Percentiles rank a stretch among this genome's conserved stretches.
phyloP scores from a whole-genome alignment of 1,140 invertebrate genomes.

The Drosophila kanapiae region DNA sequence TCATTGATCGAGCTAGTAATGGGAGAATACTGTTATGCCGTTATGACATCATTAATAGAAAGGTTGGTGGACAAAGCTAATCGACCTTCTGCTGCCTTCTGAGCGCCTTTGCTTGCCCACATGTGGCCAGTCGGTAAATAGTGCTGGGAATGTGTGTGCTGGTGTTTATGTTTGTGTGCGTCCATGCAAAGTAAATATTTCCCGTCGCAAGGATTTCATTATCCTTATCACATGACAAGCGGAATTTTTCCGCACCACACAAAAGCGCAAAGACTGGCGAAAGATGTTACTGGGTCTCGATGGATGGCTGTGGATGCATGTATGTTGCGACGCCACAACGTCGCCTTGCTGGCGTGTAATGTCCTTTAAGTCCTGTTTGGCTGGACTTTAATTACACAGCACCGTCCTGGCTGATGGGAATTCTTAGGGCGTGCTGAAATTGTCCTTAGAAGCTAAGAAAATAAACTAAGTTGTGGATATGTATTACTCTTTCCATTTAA shows the following conservation, averaged over 20 bases:
- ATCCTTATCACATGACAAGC: constrained; percentile 82
- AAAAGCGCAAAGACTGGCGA: constrained; percentile 61
- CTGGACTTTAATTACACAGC: constrained; percentile 75
- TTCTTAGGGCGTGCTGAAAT: neutral
- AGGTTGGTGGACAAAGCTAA: too few relatives aligned
- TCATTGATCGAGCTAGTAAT: too few relatives aligned
- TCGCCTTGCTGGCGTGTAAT: constrained; percentile 52
- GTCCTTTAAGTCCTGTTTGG: constrained; percentile 77
- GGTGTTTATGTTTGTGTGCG: constrained; percentile 17
- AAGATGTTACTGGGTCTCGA: constrained; percentile 51
- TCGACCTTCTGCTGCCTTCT: too few relatives aligned
- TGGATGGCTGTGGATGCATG: constrained; percentile 17
- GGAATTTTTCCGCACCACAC: constrained; percentile 65
- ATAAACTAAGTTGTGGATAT: neutral
- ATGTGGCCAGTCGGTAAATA: constrained; percentile 61
- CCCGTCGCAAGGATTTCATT: constrained; percentile 83
- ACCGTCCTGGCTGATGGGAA: constrained; percentile 17
- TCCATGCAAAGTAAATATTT: constrained; percentile 75
- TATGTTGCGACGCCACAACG: constrained; percentile 39
- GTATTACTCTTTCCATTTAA: rapidly evolving
- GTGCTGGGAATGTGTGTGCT: constrained; percentile 11
- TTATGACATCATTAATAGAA: too few relatives aligned
- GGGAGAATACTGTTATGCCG: too few relatives aligned
- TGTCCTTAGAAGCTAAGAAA: neutral
- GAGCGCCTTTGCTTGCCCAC: constrained; percentile 67